Conservation (phyloP, 2,113 vertebrate genomes). For the Megaceryle torquata region DNA sequence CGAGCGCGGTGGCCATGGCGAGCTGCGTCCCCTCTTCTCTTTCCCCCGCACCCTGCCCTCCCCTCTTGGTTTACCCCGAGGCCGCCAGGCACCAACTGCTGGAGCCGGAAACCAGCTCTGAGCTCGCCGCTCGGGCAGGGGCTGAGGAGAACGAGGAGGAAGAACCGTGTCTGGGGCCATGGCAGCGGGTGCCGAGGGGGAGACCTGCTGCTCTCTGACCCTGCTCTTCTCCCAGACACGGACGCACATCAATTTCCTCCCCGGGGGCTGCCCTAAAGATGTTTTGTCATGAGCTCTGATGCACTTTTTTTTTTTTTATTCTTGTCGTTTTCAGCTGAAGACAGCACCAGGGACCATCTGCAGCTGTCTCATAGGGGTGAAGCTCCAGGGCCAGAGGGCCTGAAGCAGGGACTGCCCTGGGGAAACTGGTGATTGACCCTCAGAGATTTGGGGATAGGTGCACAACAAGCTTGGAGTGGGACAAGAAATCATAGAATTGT, state of each 20-base stretch:
- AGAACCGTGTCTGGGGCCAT: rapidly evolving
- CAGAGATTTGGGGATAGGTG: background rate
- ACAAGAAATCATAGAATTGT: background rate
- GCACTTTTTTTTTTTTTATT: background rate
- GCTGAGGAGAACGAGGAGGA: background rate
- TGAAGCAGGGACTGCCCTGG: background rate
- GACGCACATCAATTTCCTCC: rapidly evolving
- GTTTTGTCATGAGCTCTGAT: background rate
- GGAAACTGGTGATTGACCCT: background rate
- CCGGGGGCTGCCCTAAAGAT: background rate
- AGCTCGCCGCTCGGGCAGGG: background rate
- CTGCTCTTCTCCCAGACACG: rapidly evolving
- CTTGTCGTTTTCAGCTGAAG: background rate
- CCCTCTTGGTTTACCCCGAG: background rate
- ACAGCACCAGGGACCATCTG: background rate
- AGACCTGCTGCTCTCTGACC: rapidly evolving
- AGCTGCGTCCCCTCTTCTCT: too few species aligned
- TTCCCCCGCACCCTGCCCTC: background rate
- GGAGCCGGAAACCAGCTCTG: background rate
- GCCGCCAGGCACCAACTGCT: too few species aligned
- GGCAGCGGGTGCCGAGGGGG: background rate
- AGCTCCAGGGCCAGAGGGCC: too few species aligned
- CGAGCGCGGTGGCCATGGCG: too few species aligned
- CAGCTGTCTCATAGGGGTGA: background rate
- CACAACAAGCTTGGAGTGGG: background rate